Percentiles rank a stretch among this genome's conserved stretches.
These are phyloP conservation scores for Bergia sp. DNA, from an alignment of 92 coral and sea anemone genomes.

Conservation along the genomic window DNA sequence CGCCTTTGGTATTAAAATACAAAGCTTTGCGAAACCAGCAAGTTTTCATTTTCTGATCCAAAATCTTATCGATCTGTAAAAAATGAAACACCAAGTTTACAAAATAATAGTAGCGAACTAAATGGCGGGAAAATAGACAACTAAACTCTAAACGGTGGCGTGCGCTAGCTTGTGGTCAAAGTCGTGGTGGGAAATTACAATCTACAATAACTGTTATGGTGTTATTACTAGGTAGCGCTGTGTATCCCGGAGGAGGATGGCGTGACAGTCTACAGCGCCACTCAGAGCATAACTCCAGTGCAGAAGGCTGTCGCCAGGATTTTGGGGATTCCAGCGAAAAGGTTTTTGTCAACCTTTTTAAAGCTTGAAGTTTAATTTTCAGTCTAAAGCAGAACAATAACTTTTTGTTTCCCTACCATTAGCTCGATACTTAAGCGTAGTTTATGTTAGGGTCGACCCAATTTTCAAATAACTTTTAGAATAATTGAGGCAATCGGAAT, in stretches of 20 bases:
- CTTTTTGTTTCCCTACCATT: background rate
- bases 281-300: constrained; percentile 42
- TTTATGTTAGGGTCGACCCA: background rate
- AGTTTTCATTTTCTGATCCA: too few species aligned
- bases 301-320: constrained; percentile 50
- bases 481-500: too few species aligned
- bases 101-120: too few species aligned
- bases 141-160: too few species aligned
- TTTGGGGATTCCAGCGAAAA: constrained; percentile 54
- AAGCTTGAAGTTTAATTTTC: background rate
- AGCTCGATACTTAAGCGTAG: background rate
- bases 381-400: background rate
- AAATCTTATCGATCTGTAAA: too few species aligned
- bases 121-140: too few species aligned
- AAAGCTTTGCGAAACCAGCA: too few species aligned
- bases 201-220: background rate
- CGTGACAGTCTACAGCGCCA: constrained; percentile 58
- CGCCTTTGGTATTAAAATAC: too few species aligned
- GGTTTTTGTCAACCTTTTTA: background rate
- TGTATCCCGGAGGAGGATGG: constrained; percentile 62
- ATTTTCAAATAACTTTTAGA: too few species aligned
- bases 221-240: constrained; percentile 45
- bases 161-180: too few species aligned
- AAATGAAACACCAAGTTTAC: too few species aligned
- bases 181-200: background rate